These are phyloP conservation scores for Electrophaes corylata DNA, from an alignment of 2,888 invertebrate species.

Conservation along the genomic window DNA sequence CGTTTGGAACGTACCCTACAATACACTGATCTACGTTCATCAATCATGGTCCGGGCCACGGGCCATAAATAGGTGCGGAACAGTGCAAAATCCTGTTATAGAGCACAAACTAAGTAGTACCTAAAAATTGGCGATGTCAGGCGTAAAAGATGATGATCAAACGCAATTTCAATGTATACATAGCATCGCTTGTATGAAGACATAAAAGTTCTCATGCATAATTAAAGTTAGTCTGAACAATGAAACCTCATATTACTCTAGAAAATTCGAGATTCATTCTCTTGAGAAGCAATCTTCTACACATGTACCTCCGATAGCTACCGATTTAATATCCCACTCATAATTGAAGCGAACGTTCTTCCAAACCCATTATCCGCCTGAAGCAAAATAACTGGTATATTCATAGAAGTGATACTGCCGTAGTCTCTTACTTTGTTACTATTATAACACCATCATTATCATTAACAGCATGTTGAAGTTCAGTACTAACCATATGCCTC, in stretches of 20 bases:
- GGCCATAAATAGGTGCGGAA: too few relatives aligned
- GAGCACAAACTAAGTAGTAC: too few relatives aligned
- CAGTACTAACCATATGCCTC: too few relatives aligned
- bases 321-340: constrained; percentile 77
- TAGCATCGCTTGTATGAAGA: constrained; percentile 8
- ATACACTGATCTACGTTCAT: too few relatives aligned
- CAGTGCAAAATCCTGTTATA: too few relatives aligned
- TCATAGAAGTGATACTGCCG: constrained; percentile 12
- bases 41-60: too few relatives aligned
- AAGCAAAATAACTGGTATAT: neutral
- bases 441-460: too few relatives aligned
- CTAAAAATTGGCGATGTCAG: too few relatives aligned
- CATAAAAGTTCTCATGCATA: constrained; percentile 11
- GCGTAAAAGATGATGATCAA: neutral
- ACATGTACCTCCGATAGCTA: constrained; percentile 55
- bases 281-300: constrained; percentile 36
- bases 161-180: constrained; percentile 7
- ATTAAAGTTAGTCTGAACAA: constrained; percentile 22
- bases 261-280: constrained; percentile 32
- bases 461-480: too few relatives aligned
- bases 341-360: constrained; percentile 81
- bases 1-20: too few relatives aligned
- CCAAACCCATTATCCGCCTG: constrained; percentile 72
- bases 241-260: constrained; percentile 23
- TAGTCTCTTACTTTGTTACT: too few relatives aligned